Evolutionary conservation across 2,888 invertebrate species (phyloP).

Genomic region (Tanytarsus gracilentus): DNA sequence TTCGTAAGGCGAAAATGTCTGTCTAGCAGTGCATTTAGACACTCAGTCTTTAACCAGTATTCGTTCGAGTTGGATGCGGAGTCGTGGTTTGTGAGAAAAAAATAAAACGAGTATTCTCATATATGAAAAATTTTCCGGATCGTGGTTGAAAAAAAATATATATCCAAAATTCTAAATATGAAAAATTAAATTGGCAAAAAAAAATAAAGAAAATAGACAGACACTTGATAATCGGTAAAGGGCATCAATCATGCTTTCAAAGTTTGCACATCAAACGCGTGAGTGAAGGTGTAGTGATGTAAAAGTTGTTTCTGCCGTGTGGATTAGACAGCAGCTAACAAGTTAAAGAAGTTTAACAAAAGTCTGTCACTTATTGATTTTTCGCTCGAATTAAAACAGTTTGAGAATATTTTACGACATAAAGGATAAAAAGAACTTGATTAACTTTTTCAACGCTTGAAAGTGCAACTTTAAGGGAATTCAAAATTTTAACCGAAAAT

Average conservation of each 20-base stretch:
- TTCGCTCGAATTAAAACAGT: too few species aligned
- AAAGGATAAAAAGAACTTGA: background rate
- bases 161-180: background rate
- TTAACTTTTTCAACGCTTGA: background rate
- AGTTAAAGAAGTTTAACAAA: too few species aligned
- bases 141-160: background rate
- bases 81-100: conserved; percentile 3
- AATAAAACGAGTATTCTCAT: background rate
- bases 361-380: too few species aligned
- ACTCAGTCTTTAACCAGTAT: conserved; percentile 27
- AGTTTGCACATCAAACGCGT: too few species aligned
- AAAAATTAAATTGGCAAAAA: too few species aligned
- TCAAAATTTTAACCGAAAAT: conserved; percentile 46
- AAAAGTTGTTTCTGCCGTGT: too few species aligned
- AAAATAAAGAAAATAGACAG: too few species aligned
- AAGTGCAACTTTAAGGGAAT: conserved; percentile 2
- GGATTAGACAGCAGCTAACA: too few species aligned
- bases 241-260: too few species aligned
- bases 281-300: too few species aligned
- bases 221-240: too few species aligned
- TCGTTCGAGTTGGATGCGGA: conserved; percentile 20
- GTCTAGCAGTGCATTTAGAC: background rate
- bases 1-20: background rate
- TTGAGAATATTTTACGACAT: background rate
- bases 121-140: background rate